Evolutionary conservation across 2,797 vertebrate species (phyloP).

Genomic region (Crenichthys baileyi): DNA sequence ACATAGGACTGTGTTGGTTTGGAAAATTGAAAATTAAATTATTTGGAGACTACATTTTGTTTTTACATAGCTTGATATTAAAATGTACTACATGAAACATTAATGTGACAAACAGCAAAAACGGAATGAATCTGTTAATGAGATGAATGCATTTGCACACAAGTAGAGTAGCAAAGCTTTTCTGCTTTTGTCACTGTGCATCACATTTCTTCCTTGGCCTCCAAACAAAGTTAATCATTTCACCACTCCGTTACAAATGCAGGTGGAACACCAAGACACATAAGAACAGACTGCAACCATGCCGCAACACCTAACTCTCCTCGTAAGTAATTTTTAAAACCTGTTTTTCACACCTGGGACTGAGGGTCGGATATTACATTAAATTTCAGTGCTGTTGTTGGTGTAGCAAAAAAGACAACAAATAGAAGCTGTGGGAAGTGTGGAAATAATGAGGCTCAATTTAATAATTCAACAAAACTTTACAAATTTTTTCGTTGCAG

Average conservation of each 20-base stretch:
- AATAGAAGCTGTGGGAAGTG: no score
- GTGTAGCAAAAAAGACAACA: no score
- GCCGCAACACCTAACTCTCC: slow-evolving; percentile 50
- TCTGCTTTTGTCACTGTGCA: neutral
- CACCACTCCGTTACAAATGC: slow-evolving; percentile 38
- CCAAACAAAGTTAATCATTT: slow-evolving; percentile 65
- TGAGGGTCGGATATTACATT: no score
- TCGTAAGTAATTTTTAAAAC: slow-evolving; percentile 62
- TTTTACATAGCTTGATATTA: neutral
- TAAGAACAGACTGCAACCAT: slow-evolving; percentile 45
- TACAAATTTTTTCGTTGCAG: no score
- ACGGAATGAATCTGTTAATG: neutral
- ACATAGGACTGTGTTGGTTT: no score
- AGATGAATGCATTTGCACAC: neutral
- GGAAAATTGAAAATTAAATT: no score
- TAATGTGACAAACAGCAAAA: neutral
- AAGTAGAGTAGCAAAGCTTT: neutral
- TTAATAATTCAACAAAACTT: no score
- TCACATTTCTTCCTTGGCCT: neutral
- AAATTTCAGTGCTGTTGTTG: no score
- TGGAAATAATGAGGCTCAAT: no score
- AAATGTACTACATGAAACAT: neutral
- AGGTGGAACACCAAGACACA: slow-evolving; percentile 9
- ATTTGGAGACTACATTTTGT: neutral
- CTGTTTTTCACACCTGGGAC: neutral